phyloP scores from a whole-genome alignment of 2,113 vertebrate genomes.

The Neolamprologus sp. region DNA sequence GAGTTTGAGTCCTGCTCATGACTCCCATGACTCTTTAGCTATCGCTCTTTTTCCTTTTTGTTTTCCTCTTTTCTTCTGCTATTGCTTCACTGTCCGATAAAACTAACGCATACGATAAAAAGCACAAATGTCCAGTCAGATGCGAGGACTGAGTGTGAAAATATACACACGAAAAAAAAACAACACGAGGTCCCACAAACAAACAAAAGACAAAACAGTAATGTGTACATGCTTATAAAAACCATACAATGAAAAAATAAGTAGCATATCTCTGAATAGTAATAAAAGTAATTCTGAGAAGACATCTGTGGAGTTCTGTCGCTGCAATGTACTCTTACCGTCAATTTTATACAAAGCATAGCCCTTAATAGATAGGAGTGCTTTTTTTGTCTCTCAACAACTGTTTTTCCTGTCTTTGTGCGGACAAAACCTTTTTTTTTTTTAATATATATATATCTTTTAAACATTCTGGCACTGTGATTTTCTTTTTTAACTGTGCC shows the following conservation, averaged over 20 bases:
- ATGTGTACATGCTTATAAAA: conserved; percentile 48
- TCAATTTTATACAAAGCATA: conserved; percentile 54
- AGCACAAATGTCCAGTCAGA: neutral
- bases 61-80: neutral
- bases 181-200: neutral
- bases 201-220: conserved; percentile 5
- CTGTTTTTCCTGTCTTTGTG: neutral
- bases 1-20: conserved; percentile 53
- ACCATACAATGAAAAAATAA: conserved; percentile 54
- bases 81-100: neutral
- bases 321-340: conserved; percentile 20
- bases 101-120: neutral
- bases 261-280: conserved; percentile 44
- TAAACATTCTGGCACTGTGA: conserved; percentile 32
- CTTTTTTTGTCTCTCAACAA: conserved; percentile 19
- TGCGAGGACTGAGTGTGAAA: conserved; percentile 12
- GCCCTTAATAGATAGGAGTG: conserved; percentile 54
- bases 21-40: neutral
- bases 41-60: neutral
- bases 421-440: conserved; percentile 4
- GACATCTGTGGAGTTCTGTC: conserved; percentile 24
- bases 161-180: conserved; percentile 7
- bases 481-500: neutral
- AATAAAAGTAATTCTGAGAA: conserved; percentile 43
- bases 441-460: neutral